A percentile compares a stretch with the other conserved stretches of the same genome.
These are phyloP conservation scores for Poeciliopsis gracilis DNA, from an alignment of 2,797 vertebrate species.

Conservation along the genomic window DNA sequence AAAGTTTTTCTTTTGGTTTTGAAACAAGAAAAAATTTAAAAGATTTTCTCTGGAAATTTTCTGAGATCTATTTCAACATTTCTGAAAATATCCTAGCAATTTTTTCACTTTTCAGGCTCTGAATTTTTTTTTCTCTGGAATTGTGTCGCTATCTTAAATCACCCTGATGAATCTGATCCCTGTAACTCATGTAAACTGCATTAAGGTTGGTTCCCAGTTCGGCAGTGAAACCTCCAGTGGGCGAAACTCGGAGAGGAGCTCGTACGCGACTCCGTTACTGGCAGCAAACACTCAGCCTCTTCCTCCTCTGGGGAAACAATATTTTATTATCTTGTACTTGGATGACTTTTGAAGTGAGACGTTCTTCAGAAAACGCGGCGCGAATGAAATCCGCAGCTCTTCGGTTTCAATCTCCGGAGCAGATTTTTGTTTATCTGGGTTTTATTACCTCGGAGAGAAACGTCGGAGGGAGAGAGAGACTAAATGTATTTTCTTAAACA, in stretches of 20 bases:
- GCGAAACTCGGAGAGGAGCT: slow-evolving; percentile 31
- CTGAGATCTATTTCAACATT: no score
- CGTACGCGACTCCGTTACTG: slow-evolving; percentile 30
- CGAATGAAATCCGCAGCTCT: slow-evolving; percentile 42
- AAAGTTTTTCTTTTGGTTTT: no score
- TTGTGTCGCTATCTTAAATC: no score
- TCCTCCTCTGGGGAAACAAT: slow-evolving; percentile 29
- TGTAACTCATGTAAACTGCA: slow-evolving; percentile 22
- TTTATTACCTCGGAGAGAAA: slow-evolving; percentile 49
- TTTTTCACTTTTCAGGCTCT: no score
- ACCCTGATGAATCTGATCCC: neutral
- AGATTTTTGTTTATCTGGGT: slow-evolving; percentile 56
- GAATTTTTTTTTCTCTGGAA: no score
- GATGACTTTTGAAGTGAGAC: slow-evolving; percentile 47
- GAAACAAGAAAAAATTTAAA: no score
- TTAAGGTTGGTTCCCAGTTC: slow-evolving; percentile 5
- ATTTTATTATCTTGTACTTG: slow-evolving; percentile 53
- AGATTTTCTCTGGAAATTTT: no score
- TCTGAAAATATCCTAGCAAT: no score
- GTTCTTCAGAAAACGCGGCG: slow-evolving; percentile 53
- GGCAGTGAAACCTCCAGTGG: slow-evolving; percentile 25
- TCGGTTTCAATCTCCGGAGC: slow-evolving; percentile 52
- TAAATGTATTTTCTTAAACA: slow-evolving; percentile 78
- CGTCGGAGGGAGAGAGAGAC: slow-evolving; percentile 29
- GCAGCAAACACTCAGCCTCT: slow-evolving; percentile 35